Evolutionary conservation across 2,797 vertebrate species (phyloP), one percentile per base, ranked within the genome.

Genomic region (Hephaestus fuliginosus): DNA sequence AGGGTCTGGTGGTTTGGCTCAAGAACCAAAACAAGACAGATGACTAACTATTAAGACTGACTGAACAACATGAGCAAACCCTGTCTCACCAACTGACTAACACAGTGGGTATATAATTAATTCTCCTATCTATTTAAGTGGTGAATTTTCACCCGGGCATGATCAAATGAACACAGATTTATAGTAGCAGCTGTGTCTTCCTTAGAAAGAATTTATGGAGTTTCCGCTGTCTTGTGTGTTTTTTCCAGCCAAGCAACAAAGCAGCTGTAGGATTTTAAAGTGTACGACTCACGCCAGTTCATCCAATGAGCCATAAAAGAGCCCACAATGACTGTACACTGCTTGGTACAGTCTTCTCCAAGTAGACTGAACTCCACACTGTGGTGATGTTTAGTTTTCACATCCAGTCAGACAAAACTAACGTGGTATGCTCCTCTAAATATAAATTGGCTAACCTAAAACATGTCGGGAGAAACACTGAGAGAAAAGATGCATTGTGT

Each of bases 131-230:
- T 18, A 39, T 68, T 22, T 8, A 1, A 52, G 49, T 20, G 62
- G 3, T 60, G 36, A 61, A 5, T 74, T 69, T 75, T 43, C 10
- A 53, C 56, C 56, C 41, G 15, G 20, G 66, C 33, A 39, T 41
- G n/a, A 18, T 10, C 22, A 14, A 22, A 46, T 20, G 22, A 46
- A 7, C 62, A 41, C 7, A 65, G 74, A 84, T 89, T 82, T 70
- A 80, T 74, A 63, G 52, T 17, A 61, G 80, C 82, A 81, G 80
- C 85, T 86, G 86, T 58, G 63, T 86, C 25, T n/a, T 77, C 55
- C 60, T 53, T 52, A 4, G 13, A 28, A 78, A 60, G 11, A 75
- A 63, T 71, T 41, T 65, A 18, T 57, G 28, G 72, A 62, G 43
- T 58, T 46, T 77, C 17, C 4, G 3, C 39, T 14, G 30, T 22